Conservation (phyloP, 1,140 invertebrate genomes). For the Adoxophyes honmai region DNA sequence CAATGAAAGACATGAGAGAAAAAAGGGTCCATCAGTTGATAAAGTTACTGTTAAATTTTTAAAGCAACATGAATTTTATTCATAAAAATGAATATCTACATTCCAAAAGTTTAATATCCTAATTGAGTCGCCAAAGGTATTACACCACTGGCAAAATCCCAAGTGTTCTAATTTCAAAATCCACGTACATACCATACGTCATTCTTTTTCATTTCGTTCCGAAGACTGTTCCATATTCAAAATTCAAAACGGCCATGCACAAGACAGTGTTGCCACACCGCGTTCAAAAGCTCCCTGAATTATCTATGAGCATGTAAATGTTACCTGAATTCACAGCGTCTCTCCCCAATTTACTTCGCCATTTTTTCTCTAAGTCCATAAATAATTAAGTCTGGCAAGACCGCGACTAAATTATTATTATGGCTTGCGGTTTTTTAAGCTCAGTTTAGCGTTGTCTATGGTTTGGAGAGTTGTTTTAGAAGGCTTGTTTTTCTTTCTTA, state of each 20-base stretch:
- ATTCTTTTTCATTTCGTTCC: conserved; percentile 5
- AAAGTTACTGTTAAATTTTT: too few relatives aligned
- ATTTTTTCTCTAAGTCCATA: conserved; percentile 37
- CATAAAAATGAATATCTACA: too few relatives aligned
- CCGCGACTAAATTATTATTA: conserved; percentile 39
- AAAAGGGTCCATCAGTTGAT: too few relatives aligned
- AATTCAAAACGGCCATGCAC: conserved; percentile 6
- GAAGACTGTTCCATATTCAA: conserved; percentile 10
- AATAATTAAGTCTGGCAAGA: conserved; percentile 36
- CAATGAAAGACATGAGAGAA: too few relatives aligned
- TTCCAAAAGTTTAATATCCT: too few relatives aligned
- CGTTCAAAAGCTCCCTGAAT: conserved; percentile 24
- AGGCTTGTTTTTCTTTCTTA: conserved; percentile 6
- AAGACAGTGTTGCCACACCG: conserved; percentile 8
- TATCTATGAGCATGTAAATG: conserved; percentile 41
- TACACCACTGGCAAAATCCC: too few relatives aligned
- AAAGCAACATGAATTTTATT: too few relatives aligned
- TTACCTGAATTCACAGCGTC: conserved; percentile 30
- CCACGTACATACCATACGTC: background rate
- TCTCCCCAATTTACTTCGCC: conserved; percentile 26
- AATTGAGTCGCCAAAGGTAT: too few relatives aligned
- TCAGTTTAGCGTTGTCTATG: conserved; percentile 4
- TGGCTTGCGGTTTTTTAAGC: conserved; percentile 20
- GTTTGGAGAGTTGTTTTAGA: background rate
- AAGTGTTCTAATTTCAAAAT: too few relatives aligned